Percentiles rank a stretch among this genome's conserved stretches.
Conservation (phyloP, 2,888 invertebrate genomes). For the Harpagoxenus sublaevis region DNA sequence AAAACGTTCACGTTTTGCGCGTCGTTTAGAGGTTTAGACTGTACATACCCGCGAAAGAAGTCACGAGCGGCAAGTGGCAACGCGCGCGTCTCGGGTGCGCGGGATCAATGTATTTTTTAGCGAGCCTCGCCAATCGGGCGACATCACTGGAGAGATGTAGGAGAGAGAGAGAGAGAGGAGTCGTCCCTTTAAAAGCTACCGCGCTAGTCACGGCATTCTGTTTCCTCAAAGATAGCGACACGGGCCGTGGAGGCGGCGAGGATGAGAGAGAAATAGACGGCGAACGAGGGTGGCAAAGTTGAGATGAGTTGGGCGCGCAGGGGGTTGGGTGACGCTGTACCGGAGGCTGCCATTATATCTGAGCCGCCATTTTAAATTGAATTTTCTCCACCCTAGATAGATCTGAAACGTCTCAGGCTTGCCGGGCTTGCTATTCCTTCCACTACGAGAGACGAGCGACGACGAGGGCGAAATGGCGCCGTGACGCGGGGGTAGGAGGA, state of each 20-base stretch:
- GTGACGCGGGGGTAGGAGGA: conserved; percentile 43
- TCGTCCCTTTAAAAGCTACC: conserved; percentile 71
- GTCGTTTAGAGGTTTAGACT: neutral
- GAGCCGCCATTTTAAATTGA: conserved; percentile 86
- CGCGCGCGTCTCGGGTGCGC: neutral
- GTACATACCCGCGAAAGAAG: neutral
- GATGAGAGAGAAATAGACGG: conserved; percentile 74
- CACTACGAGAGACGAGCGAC: conserved; percentile 59
- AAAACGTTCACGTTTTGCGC: neutral
- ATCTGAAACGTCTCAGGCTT: conserved; percentile 84
- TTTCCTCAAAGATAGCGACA: conserved; percentile 80
- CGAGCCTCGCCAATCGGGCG: conserved; percentile 15
- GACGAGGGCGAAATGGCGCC: conserved; percentile 40
- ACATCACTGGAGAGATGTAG: conserved; percentile 14
- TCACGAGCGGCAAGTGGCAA: neutral
- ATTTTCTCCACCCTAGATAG: conserved; percentile 86
- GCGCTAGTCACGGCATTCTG: conserved; percentile 78
- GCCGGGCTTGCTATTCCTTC: conserved; percentile 75
- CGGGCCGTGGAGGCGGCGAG: conserved; percentile 65
- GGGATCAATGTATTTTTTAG: conserved; percentile 31
- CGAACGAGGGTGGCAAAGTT: conserved; percentile 82
- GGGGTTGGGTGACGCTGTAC: conserved; percentile 83
- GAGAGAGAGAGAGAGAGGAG: neutral
- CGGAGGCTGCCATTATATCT: conserved; percentile 86
- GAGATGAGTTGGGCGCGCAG: conserved; percentile 82